A percentile compares a stretch with the other conserved stretches of the same genome.
Conservation (phyloP, 2,888 invertebrate genomes). For the Chrysopilus asiliformis region DNA sequence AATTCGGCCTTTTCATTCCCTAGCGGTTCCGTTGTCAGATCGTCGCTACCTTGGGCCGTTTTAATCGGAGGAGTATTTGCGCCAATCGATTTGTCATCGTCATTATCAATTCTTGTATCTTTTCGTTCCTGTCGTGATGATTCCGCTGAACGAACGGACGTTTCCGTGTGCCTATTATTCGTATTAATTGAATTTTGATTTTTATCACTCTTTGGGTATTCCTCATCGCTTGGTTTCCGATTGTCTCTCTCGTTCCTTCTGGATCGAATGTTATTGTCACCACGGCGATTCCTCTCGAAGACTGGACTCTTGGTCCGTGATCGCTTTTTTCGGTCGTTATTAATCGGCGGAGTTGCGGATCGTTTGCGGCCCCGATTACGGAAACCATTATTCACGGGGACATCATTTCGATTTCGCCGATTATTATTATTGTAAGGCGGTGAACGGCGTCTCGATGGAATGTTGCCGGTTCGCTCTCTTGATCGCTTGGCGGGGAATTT, state of each 20-base stretch:
- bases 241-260: conserved; percentile 4
- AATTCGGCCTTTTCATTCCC: not conserved
- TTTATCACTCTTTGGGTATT: not conserved
- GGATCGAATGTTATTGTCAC: conserved; percentile 5
- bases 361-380: conserved; percentile 10
- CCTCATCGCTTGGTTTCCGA: conserved; percentile 5
- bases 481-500: conserved; percentile 5
- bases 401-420: conserved; percentile 7
- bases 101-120: not conserved
- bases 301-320: not conserved
- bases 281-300: not conserved
- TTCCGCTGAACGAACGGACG: not conserved
- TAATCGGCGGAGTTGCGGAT: conserved; percentile 9
- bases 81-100: not conserved
- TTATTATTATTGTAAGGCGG: conserved; percentile 3
- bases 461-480: conserved; percentile 5
- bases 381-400: conserved; percentile 5
- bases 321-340: not conserved
- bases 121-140: not conserved
- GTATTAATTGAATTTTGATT: not conserved
- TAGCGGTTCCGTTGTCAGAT: not conserved
- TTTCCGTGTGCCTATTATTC: not conserved
- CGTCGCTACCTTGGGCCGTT: not conserved
- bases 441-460: conserved; percentile 3
- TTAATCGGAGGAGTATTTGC: too few species aligned